Conservation (phyloP, 2,888 invertebrate genomes). For the Hypolimnas misippus region DNA sequence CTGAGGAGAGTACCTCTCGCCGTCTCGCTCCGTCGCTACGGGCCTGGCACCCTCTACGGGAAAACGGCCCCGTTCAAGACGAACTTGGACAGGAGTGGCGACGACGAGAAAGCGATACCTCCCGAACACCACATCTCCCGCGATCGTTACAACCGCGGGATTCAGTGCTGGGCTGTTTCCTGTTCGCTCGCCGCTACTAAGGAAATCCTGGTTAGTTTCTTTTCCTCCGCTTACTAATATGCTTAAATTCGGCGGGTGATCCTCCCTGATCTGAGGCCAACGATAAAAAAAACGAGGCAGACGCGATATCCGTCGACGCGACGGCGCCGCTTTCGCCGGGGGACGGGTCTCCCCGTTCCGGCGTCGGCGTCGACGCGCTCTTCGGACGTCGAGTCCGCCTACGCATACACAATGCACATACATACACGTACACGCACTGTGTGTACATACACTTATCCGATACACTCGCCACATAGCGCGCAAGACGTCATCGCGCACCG, state of each 20-base stretch:
- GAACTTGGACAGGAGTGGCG: constrained; percentile 69
- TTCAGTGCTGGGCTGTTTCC: constrained; percentile 82
- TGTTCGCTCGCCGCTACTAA: constrained; percentile 46
- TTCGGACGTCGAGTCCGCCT: too few species aligned
- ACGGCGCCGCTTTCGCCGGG: constrained; percentile 16
- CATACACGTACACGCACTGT: too few species aligned
- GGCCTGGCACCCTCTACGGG: constrained; percentile 28
- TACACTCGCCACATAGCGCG: not conserved
- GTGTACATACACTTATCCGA: too few species aligned
- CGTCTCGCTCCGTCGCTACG: constrained; percentile 27
- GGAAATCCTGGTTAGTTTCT: constrained; percentile 70
- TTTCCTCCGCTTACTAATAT: constrained; percentile 89
- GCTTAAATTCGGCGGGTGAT: constrained; percentile 54
- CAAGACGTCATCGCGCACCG: too few species aligned
- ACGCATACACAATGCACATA: too few species aligned
- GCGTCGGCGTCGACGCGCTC: too few species aligned
- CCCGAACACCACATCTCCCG: constrained; percentile 83
- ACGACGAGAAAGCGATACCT: constrained; percentile 60
- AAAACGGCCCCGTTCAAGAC: constrained; percentile 63
- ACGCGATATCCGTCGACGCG: constrained; percentile 48
- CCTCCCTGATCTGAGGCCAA: constrained; percentile 73
- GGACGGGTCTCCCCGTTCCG: constrained; percentile 14
- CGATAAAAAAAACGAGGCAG: constrained; percentile 42
- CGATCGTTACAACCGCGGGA: constrained; percentile 61
- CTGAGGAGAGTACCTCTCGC: constrained; percentile 12